Percentiles rank a stretch among this genome's conserved stretches.
phyloP scores from a whole-genome alignment of 1,140 invertebrate genomes.

The Drosophila nannoptera region DNA sequence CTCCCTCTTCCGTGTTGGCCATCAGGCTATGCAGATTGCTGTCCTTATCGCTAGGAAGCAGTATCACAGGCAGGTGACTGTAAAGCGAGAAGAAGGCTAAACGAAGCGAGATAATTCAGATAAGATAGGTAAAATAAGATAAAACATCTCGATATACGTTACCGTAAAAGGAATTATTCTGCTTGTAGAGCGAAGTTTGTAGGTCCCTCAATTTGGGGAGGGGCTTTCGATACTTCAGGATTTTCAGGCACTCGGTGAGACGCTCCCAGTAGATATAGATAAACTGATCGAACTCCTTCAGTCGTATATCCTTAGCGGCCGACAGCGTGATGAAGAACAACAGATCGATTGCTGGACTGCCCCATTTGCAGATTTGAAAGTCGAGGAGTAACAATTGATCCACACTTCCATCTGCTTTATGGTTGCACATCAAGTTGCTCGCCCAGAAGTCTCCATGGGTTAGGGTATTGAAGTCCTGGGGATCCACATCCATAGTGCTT shows the following conservation, averaged over 20 bases:
- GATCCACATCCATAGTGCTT: slow-evolving; percentile 44
- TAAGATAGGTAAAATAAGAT: not conserved
- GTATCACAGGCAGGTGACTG: slow-evolving; percentile 54
- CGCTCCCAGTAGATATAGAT: slow-evolving; percentile 62
- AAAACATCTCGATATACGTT: not conserved
- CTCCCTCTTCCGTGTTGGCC: slow-evolving; percentile 42
- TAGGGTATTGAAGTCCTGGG: slow-evolving; percentile 81
- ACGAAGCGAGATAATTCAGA: not conserved
- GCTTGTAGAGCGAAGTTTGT: slow-evolving; percentile 55
- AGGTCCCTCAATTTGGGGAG: slow-evolving; percentile 77
- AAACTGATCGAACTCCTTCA: slow-evolving; percentile 63
- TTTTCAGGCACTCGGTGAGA: slow-evolving; percentile 53
- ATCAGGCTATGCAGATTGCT: slow-evolving; percentile 50
- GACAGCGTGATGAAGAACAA: slow-evolving; percentile 70
- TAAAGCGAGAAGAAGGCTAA: slow-evolving; percentile 54
- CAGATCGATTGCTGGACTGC: slow-evolving; percentile 76
- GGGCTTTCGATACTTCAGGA: slow-evolving; percentile 45
- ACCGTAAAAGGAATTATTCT: slow-evolving; percentile 64
- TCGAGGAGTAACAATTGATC: slow-evolving; percentile 74
- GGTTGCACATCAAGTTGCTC: slow-evolving; percentile 78
- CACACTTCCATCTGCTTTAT: slow-evolving; percentile 53
- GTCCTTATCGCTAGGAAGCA: slow-evolving; percentile 63
- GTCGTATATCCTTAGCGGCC: slow-evolving; percentile 34
- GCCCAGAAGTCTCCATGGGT: slow-evolving; percentile 82
- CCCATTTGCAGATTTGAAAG: slow-evolving; percentile 76